Percentiles rank a stretch among this genome's conserved stretches.
Evolutionary conservation across 2,113 vertebrate species (phyloP).

Genomic region (Centrocercus urophasianus): DNA sequence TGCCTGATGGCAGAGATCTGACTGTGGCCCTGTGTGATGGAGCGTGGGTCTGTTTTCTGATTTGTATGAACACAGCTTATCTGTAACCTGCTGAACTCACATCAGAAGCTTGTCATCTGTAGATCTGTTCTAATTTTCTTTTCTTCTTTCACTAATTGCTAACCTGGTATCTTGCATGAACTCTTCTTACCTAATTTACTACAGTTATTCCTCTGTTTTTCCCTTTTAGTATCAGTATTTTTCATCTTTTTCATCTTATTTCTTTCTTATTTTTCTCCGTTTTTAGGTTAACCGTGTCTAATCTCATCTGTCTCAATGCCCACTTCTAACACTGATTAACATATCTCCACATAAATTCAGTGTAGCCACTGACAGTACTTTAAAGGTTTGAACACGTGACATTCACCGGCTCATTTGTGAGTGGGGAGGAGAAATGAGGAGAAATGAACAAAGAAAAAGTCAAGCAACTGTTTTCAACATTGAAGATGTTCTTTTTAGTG

Average conservation of each 20-base stretch:
- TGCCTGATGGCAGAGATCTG: background rate
- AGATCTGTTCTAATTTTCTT: background rate
- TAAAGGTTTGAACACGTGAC: background rate
- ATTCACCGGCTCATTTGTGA: background rate
- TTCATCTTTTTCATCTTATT: background rate
- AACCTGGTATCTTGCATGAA: background rate
- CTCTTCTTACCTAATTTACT: background rate
- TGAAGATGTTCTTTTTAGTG: background rate
- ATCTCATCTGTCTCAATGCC: background rate
- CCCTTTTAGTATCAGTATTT: background rate
- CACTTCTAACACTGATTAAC: background rate
- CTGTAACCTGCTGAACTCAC: background rate
- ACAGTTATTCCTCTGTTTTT: background rate
- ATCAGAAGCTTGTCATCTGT: background rate
- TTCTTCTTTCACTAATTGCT: background rate
- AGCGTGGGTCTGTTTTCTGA: background rate
- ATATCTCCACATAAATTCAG: background rate
- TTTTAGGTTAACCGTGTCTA: background rate
- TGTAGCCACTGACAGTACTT: background rate
- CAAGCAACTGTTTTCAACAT: background rate
- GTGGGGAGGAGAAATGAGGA: background rate
- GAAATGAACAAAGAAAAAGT: background rate
- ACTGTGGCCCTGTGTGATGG: background rate
- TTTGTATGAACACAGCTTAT: background rate
- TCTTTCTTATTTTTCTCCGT: background rate